A percentile compares a stretch with the other conserved stretches of the same genome.
phyloP scores from a whole-genome alignment of 2,888 invertebrate species.

The Trissolcus brochymenae region DNA sequence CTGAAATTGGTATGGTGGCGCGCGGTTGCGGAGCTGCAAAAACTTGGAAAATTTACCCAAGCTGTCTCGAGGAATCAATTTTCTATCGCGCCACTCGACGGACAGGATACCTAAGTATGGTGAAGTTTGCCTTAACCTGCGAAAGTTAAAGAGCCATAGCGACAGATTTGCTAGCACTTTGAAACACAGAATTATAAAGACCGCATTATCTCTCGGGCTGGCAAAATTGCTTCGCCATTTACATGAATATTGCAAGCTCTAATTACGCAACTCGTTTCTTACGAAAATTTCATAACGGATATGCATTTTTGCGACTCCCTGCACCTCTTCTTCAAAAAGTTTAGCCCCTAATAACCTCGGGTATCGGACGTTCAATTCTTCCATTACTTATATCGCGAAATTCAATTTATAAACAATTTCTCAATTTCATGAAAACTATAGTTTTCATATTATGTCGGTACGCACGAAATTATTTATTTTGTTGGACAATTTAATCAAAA shows the following conservation, averaged over 20 bases:
- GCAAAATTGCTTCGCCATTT: slow-evolving; percentile 31
- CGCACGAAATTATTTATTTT: too few relatives aligned
- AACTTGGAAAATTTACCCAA: slow-evolving; percentile 39
- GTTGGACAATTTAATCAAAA: neutral
- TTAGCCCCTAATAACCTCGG: slow-evolving; percentile 1
- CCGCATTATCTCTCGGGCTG: slow-evolving; percentile 18
- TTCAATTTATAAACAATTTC: slow-evolving; percentile 17
- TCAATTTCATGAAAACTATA: neutral
- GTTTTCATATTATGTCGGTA: too few relatives aligned
- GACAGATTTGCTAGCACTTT: slow-evolving; percentile 34
- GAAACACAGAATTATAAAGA: slow-evolving; percentile 43
- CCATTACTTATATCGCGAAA: neutral
- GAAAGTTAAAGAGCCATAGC: slow-evolving; percentile 38
- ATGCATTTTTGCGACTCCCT: neutral
- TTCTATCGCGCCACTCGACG: slow-evolving; percentile 33
- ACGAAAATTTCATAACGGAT: slow-evolving; percentile 5
- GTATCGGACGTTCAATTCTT: slow-evolving; percentile 3
- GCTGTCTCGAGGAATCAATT: slow-evolving; percentile 43
- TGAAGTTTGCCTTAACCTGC: slow-evolving; percentile 39
- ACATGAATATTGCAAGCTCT: slow-evolving; percentile 44
- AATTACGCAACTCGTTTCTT: slow-evolving; percentile 31
- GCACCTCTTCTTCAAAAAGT: neutral
- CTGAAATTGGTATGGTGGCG: slow-evolving; percentile 25
- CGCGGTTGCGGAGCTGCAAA: slow-evolving; percentile 34
- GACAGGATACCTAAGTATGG: slow-evolving; percentile 32